Percentiles rank a stretch among this genome's conserved stretches.
Conservation (phyloP, 2,797 vertebrate species). For the Myotis vivesi region DNA sequence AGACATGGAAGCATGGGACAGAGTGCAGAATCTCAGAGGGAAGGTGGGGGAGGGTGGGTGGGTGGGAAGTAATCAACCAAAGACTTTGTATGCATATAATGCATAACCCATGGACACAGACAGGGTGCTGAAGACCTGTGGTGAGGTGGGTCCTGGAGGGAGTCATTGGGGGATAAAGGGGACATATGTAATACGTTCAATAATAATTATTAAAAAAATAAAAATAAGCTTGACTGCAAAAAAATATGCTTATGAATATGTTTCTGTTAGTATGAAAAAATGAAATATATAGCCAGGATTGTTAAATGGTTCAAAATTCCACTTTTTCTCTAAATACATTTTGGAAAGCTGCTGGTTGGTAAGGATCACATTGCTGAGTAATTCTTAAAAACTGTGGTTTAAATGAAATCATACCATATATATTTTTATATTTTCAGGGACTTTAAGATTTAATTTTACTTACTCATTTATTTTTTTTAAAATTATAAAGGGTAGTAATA, state of each 20-base stretch:
- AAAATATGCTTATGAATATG: neutral
- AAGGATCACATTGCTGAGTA: neutral
- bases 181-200: too few species aligned
- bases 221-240: neutral
- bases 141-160: too few species aligned
- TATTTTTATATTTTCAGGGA: neutral
- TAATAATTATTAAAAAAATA: too few species aligned
- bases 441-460: constrained; percentile 30
- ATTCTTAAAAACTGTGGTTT: neutral
- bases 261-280: constrained; percentile 2
- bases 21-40: too few species aligned
- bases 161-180: too few species aligned
- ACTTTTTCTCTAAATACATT: neutral
- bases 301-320: neutral
- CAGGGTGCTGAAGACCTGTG: too few species aligned
- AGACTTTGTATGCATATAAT: too few species aligned
- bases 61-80: too few species aligned
- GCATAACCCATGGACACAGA: too few species aligned
- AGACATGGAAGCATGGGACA: too few species aligned
- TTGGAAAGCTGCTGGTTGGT: neutral
- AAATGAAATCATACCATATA: neutral
- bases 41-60: too few species aligned
- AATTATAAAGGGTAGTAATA: neutral
- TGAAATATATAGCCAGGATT: neutral
- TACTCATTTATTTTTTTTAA: neutral